Evolutionary conservation across 2,888 invertebrate genomes (phyloP).

Genomic region (Vanessa cardui): DNA sequence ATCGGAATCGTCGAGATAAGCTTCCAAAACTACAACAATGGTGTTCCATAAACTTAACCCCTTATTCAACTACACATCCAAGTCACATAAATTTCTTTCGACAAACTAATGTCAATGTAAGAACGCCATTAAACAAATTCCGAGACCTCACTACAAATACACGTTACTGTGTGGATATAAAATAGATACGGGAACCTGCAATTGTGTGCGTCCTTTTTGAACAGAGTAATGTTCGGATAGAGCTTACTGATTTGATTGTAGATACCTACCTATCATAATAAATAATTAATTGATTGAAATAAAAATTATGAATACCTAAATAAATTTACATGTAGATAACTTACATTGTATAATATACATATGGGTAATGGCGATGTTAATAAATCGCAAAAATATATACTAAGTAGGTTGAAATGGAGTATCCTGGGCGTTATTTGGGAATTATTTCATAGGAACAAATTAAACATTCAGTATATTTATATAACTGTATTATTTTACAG

Average conservation of each 20-base stretch:
- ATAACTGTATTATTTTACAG: too few species aligned
- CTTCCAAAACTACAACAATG: constrained; percentile 48
- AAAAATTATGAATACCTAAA: too few species aligned
- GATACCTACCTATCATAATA: too few species aligned
- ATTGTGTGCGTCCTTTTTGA: constrained; percentile 46
- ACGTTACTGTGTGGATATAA: constrained; percentile 45
- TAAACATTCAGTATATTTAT: too few species aligned
- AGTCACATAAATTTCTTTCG: constrained; percentile 81
- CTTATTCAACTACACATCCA: constrained; percentile 79
- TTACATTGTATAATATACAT: too few species aligned
- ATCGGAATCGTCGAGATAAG: constrained; percentile 42
- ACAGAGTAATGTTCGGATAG: constrained; percentile 40
- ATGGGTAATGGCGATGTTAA: too few species aligned
- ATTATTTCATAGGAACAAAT: too few species aligned
- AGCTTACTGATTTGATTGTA: not conserved
- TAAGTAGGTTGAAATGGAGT: too few species aligned
- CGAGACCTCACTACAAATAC: constrained; percentile 57
- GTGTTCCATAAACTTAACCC: constrained; percentile 75
- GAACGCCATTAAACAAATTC: constrained; percentile 82
- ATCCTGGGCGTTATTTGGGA: too few species aligned
- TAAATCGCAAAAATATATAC: too few species aligned
- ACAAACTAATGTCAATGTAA: constrained; percentile 83
- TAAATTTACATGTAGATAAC: too few species aligned
- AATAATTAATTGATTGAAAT: too few species aligned
- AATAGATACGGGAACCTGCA: constrained; percentile 47